Base-by-base conservation (phyloP, 2,888 invertebrate genomes). In the Eremobia ochroleuca region DNA sequence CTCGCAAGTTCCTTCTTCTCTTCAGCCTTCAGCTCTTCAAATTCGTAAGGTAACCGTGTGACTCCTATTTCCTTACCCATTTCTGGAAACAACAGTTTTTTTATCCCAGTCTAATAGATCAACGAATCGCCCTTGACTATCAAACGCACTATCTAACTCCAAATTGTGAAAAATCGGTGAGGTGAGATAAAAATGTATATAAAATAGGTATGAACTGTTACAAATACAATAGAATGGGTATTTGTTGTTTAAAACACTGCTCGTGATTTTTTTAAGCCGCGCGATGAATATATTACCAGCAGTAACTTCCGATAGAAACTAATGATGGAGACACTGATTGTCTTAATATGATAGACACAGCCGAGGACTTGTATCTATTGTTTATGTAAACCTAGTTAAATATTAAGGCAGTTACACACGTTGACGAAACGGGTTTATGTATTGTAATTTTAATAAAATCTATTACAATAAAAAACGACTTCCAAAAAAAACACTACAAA, bases 21-120 rank as follows among this genome's bases (percentile, higher is more conserved):
- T 73, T 84, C 87, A n/a, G 82, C 61, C 37, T 78, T 62, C 4
- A 88, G 62, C 43, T 88, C 82, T n/a, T 68, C 69, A 65, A 79
- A 70, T 97, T 5, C 97, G 25, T 77, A 87, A n/a, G 87, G 87
- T n/a, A 79, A 81, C n/a, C 28, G 15, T 4, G n/a, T 21, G 61
- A 21, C 28, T 28, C 49, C 6, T 11, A 65, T 80, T 34, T 18
- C 40, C 6, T 76, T 61, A 21, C 11, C 64, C 80, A 85, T 85
- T 70, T 62, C 13, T 31, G 37, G 3, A 52, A 59, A 37, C 8
- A 67, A 55, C 5, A 31, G 46, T 37, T 18, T 18, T 34, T 58
- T 25, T 31, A 52, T 15, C 8, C 15, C 0, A 18, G n/a, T n/a
- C 2, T 40, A 21, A 25, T 67, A 43, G 25, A 21, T 40, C 21